Evolutionary conservation across 2,888 invertebrate genomes (phyloP).

Genomic region (Cybosia mesomella): DNA sequence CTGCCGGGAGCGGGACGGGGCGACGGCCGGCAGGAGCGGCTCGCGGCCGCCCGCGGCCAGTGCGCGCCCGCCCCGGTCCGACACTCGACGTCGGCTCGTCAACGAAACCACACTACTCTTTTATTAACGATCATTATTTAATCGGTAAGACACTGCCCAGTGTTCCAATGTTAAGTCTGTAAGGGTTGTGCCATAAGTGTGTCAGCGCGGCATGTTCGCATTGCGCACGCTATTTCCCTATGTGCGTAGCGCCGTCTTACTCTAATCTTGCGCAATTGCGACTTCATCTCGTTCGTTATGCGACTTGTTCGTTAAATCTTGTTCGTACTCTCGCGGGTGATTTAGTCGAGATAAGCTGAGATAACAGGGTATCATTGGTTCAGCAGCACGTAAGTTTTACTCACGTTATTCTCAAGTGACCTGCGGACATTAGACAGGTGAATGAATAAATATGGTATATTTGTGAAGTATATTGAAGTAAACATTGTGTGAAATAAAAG

Average conservation of each 20-base stretch:
- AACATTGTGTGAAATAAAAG: background rate
- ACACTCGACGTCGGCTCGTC: constrained; percentile 88
- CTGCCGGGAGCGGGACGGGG: constrained; percentile 55
- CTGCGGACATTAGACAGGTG: constrained; percentile 24
- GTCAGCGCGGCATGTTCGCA: constrained; percentile 47
- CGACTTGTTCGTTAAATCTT: constrained; percentile 54
- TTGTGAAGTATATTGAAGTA: background rate
- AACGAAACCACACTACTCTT: constrained; percentile 80
- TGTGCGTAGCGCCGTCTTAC: constrained; percentile 67
- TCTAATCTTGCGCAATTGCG: constrained; percentile 76
- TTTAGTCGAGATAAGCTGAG: constrained; percentile 68
- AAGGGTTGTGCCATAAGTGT: constrained; percentile 75
- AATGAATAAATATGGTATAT: constrained; percentile 24
- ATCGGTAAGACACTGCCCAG: constrained; percentile 81
- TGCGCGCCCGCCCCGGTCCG: constrained; percentile 85
- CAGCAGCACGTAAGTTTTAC: constrained; percentile 76
- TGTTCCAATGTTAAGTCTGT: constrained; percentile 61
- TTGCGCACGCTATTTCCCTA: constrained; percentile 55
- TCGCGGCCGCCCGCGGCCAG: constrained; percentile 70
- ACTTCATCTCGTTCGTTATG: constrained; percentile 63
- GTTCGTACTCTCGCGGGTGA: constrained; percentile 71
- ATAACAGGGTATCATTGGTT: constrained; percentile 68
- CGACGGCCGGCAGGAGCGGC: constrained; percentile 57
- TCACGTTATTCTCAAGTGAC: constrained; percentile 42
- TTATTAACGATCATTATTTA: constrained; percentile 80